These are phyloP conservation scores for Anniella stebbinsi DNA, from an alignment of 2,797 vertebrate genomes.

Conservation along the genomic window DNA sequence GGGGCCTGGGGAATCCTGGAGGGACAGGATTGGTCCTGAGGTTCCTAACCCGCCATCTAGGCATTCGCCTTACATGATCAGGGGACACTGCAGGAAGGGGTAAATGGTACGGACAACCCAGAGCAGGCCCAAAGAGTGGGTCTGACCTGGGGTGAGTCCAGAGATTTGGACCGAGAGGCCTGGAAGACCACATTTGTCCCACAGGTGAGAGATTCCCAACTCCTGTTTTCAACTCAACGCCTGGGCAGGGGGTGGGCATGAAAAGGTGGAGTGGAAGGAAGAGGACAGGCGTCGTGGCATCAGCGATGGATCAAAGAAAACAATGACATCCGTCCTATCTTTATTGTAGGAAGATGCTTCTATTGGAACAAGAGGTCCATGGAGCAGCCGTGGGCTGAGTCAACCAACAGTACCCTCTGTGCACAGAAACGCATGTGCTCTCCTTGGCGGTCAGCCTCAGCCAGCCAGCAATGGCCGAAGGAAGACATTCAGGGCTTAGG, in stretches of 20 bases:
- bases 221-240: not conserved
- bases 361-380: not conserved
- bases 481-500: accelerated
- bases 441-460: not conserved
- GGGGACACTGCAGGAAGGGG: too few relatives aligned
- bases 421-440: not conserved
- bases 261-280: not conserved
- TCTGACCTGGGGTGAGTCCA: too few relatives aligned
- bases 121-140: too few relatives aligned
- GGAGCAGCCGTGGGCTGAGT: not conserved
- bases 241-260: not conserved
- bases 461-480: not conserved
- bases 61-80: too few relatives aligned
- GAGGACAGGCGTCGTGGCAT: too few relatives aligned
- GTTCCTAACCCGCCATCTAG: too few relatives aligned
- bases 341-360: not conserved
- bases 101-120: too few relatives aligned
- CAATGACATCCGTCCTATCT: too few relatives aligned
- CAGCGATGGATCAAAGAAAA: not conserved
- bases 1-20: too few relatives aligned
- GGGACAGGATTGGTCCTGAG: too few relatives aligned
- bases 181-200: not conserved
- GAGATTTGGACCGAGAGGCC: not conserved
- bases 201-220: not conserved
- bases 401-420: not conserved